A percentile compares a stretch with the other conserved stretches of the same genome.
These are phyloP conservation scores for Cephalotes varians DNA, from an alignment of 2,888 invertebrate genomes.

Conservation along the genomic window DNA sequence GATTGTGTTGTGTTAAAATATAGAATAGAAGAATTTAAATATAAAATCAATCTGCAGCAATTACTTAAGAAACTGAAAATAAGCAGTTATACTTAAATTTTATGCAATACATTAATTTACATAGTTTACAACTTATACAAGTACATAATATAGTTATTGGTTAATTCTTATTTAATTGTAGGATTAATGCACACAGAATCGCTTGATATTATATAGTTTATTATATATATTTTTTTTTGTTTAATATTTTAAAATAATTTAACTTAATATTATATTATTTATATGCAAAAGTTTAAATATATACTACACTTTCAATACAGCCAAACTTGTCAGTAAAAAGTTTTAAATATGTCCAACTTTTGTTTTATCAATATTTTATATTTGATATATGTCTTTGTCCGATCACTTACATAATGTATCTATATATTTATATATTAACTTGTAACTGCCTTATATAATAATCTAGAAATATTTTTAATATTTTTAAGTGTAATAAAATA, in stretches of 20 bases:
- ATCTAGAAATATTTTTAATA: not conserved
- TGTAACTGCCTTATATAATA: not conserved
- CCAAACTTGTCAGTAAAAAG: no score
- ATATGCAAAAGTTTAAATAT: not conserved
- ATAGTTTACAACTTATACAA: not conserved
- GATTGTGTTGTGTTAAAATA: not conserved
- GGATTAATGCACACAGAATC: not conserved
- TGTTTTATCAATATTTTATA: not conserved
- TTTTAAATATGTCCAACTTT: not conserved
- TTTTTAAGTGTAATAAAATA: conserved; percentile 48
- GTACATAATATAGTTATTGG: not conserved
- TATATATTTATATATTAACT: not conserved
- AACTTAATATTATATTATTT: no score
- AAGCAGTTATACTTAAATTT: not conserved
- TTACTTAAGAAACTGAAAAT: not conserved
- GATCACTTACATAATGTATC: not conserved
- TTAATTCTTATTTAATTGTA: not conserved
- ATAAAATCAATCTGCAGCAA: not conserved
- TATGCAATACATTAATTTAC: not conserved
- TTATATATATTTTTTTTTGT: not conserved
- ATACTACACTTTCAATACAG: no score
- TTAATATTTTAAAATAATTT: no score
- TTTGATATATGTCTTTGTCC: not conserved
- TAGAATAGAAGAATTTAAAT: not conserved
- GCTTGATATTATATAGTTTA: not conserved